Evolutionary conservation across 2,797 vertebrate genomes (phyloP).

Genomic region (Kryptopterus vitreolus): DNA sequence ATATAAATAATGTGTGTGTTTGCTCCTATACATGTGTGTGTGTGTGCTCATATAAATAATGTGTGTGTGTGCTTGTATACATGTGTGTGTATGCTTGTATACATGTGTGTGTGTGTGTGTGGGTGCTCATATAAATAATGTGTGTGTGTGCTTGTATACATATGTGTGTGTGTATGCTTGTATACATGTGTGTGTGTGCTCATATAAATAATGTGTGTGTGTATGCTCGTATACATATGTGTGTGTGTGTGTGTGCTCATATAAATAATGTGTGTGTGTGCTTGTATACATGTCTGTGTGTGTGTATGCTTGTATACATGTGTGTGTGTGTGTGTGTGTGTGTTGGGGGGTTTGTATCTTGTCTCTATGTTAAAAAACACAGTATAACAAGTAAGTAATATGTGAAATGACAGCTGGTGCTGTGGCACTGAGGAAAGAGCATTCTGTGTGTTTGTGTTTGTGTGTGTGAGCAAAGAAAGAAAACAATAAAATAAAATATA

Average conservation of each 20-base stretch:
- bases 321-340: slow-evolving; percentile 41
- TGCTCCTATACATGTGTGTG: slow-evolving; percentile 35
- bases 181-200: too few species aligned
- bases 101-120: slow-evolving; percentile 44
- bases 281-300: slow-evolving; percentile 3
- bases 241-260: too few species aligned
- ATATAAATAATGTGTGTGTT: slow-evolving; percentile 41
- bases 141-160: slow-evolving; percentile 45
- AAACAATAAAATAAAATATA: neutral
- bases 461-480: neutral
- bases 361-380: slow-evolving; percentile 25
- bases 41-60: too few species aligned
- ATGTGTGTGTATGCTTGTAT: neutral
- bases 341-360: slow-evolving; percentile 26
- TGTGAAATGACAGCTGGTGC: slow-evolving; percentile 61
- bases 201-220: too few species aligned
- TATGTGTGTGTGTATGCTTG: too few species aligned
- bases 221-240: too few species aligned
- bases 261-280: too few species aligned
- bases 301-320: slow-evolving; percentile 44
- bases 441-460: neutral
- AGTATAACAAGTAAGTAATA: slow-evolving; percentile 65
- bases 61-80: slow-evolving; percentile 46
- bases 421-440: slow-evolving; percentile 70
- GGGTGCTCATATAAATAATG: slow-evolving; percentile 43